Conservation (phyloP, 2,797 vertebrate genomes). For the Parotocinclus haroldoi region DNA sequence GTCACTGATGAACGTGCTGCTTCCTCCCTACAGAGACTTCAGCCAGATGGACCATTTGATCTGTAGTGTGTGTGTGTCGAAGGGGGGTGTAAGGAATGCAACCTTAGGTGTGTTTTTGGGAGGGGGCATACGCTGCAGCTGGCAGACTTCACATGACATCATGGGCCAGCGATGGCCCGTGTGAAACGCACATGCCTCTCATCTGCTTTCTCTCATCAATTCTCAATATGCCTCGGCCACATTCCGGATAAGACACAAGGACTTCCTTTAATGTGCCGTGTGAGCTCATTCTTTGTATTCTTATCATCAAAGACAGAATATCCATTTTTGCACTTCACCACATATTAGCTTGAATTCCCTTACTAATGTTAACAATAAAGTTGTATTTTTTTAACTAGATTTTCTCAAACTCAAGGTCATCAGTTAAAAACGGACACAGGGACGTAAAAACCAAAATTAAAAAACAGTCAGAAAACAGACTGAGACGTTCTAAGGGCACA, state of each 20-base stretch:
- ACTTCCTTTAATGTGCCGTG: not conserved
- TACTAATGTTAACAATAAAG: too few species aligned
- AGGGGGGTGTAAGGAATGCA: constrained; percentile 46
- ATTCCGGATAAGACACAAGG: constrained; percentile 3
- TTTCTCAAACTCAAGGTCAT: too few species aligned
- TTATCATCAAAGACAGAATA: not conserved
- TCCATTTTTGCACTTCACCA: not conserved
- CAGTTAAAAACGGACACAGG: not conserved
- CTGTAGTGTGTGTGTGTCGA: constrained; percentile 43
- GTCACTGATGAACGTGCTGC: constrained; percentile 49
- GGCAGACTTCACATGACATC: constrained; percentile 62
- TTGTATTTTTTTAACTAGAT: too few species aligned
- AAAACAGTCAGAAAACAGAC: too few species aligned
- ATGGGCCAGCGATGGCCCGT: constrained; percentile 48
- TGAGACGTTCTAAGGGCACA: too few species aligned
- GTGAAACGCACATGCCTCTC: constrained; percentile 34
- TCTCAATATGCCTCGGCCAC: constrained; percentile 9
- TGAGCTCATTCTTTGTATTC: not conserved
- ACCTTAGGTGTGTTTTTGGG: constrained; percentile 33
- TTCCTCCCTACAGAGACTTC: constrained; percentile 52
- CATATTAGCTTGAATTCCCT: not conserved
- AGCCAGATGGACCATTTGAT: constrained; percentile 57
- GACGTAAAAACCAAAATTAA: not conserved
- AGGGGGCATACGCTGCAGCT: constrained; percentile 51
- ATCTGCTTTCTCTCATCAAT: constrained; percentile 13